Conservation (phyloP, 1,140 invertebrate genomes). For the Aphis gossypii region DNA sequence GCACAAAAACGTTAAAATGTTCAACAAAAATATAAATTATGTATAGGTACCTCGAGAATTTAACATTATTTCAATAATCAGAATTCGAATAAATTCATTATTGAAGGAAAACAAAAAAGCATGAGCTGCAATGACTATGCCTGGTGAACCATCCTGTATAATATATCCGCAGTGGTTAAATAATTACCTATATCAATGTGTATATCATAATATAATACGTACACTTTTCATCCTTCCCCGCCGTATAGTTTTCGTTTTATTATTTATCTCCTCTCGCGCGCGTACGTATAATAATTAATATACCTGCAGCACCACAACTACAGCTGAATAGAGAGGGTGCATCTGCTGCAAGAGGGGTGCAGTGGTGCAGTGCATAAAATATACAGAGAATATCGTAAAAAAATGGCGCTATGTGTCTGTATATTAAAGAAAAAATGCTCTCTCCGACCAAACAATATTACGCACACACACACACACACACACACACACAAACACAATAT, state of each 20-base stretch:
- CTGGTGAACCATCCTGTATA: background rate
- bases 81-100: background rate
- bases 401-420: constrained; percentile 8
- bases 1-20: background rate
- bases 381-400: background rate
- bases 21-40: background rate
- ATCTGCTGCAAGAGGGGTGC: background rate
- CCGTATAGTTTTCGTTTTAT: background rate
- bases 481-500: too few species aligned
- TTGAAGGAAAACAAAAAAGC: background rate
- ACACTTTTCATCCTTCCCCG: too few species aligned
- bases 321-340: background rate
- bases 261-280: background rate
- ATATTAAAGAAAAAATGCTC: constrained; percentile 31
- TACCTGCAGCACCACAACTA: background rate
- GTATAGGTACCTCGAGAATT: too few species aligned
- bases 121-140: background rate
- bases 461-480: too few species aligned
- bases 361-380: background rate
- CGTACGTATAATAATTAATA: background rate
- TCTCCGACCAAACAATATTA: background rate
- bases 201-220: too few species aligned
- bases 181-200: background rate
- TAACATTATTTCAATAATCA: background rate
- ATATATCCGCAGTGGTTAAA: background rate